These are phyloP conservation scores for Mycalesis mineus DNA, from an alignment of 2,888 invertebrate species.

Conservation along the genomic window DNA sequence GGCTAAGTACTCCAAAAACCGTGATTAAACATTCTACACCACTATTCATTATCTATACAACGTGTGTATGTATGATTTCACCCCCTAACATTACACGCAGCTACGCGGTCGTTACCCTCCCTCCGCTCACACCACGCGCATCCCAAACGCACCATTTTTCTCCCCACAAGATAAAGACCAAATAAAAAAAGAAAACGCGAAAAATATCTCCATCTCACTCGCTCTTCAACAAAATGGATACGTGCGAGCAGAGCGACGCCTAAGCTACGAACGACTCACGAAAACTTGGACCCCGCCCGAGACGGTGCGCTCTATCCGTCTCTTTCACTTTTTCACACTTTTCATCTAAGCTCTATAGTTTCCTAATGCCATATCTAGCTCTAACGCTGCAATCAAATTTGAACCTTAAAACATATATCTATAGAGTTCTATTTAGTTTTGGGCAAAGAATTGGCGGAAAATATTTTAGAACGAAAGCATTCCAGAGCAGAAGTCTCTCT, in stretches of 20 bases:
- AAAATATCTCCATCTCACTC: conserved; percentile 68
- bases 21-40: conserved; percentile 73
- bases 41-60: conserved; percentile 72
- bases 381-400: conserved; percentile 24
- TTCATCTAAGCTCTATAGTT: conserved; percentile 50
- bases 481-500: conserved; percentile 72
- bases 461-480: conserved; percentile 76
- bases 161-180: conserved; percentile 75
- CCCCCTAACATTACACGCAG: conserved; percentile 74
- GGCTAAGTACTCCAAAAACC: conserved; percentile 69
- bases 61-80: conserved; percentile 40
- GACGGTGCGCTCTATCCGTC: conserved; percentile 75
- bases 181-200: conserved; percentile 77
- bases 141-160: conserved; percentile 71
- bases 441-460: conserved; percentile 48
- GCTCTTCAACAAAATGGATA: conserved; percentile 34
- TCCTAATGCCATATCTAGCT: conserved; percentile 35
- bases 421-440: conserved; percentile 34
- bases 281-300: conserved; percentile 77
- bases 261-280: conserved; percentile 77
- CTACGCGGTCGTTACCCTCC: conserved; percentile 51
- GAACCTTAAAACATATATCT: rapidly evolving
- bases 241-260: conserved; percentile 63
- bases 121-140: conserved; percentile 39
- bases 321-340: conserved; percentile 78